Conservation (phyloP, 2,113 vertebrate species). For the Lepidothrix coronata region DNA sequence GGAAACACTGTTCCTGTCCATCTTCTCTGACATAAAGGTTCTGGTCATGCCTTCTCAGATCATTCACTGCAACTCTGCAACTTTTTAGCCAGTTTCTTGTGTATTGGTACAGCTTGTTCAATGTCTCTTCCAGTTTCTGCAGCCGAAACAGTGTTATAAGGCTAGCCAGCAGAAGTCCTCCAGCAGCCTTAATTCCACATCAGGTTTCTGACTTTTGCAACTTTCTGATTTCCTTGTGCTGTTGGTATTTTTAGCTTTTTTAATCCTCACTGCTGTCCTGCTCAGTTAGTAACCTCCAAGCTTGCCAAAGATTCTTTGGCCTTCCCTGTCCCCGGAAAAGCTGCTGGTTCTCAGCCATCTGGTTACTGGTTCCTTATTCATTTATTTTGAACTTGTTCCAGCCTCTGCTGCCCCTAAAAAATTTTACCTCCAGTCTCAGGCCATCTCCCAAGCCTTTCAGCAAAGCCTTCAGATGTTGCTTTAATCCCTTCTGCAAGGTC, state of each 20-base stretch:
- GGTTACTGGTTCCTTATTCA: constrained; percentile 68
- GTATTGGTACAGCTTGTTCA: background rate
- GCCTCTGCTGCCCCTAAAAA: constrained; percentile 43
- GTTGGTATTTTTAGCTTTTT: constrained; percentile 65
- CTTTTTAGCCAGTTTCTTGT: background rate
- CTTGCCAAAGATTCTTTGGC: constrained; percentile 68
- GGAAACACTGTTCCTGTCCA: background rate
- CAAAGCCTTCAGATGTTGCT: constrained; percentile 50
- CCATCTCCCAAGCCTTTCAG: constrained; percentile 54
- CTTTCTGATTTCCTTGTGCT: constrained; percentile 58
- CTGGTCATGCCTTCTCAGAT: background rate
- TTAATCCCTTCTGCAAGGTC: constrained; percentile 55
- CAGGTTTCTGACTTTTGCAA: constrained; percentile 39
- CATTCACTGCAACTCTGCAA: background rate
- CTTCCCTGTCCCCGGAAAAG: constrained; percentile 62
- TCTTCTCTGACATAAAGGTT: background rate
- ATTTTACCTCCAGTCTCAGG: constrained; percentile 51
- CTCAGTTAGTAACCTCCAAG: constrained; percentile 55
- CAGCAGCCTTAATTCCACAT: background rate
- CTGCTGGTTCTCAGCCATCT: constrained; percentile 63
- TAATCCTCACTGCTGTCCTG: constrained; percentile 27
- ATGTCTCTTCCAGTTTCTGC: background rate
- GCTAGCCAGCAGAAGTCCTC: background rate
- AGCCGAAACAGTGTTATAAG: background rate
- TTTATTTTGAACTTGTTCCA: constrained; percentile 53